phyloP scores from a whole-genome alignment of 1,140 invertebrate species.

The Drosophila hydei region DNA sequence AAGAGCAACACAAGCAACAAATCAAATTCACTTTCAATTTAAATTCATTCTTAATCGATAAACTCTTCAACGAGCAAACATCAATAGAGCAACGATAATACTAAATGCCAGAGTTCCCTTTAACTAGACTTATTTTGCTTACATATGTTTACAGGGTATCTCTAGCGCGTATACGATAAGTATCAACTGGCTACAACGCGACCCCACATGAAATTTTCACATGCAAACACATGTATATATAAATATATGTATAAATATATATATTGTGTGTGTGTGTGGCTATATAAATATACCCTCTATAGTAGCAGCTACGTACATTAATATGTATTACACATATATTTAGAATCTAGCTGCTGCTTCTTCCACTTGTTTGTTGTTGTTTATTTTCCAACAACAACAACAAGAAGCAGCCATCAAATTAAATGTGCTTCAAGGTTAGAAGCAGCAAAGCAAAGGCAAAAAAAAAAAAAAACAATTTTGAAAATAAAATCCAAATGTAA shows the following conservation, averaged over 20 bases:
- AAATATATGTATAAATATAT: slow-evolving; percentile 4
- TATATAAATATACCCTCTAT: slow-evolving; percentile 7
- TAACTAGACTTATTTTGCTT: too few species aligned
- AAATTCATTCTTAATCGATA: too few species aligned
- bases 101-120: too few species aligned
- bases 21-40: too few species aligned
- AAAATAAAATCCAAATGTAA: slow-evolving; percentile 36
- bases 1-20: too few species aligned
- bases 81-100: too few species aligned
- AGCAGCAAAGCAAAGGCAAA: slow-evolving; percentile 33
- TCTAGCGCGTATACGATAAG: too few species aligned
- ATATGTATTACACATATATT: slow-evolving; percentile 39
- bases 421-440: slow-evolving; percentile 78
- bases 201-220: slow-evolving; percentile 39
- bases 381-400: slow-evolving; percentile 49
- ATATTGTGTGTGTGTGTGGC: slow-evolving; percentile 3
- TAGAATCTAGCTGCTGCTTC: slow-evolving; percentile 39
- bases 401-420: slow-evolving; percentile 38
- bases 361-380: slow-evolving; percentile 32
- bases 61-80: too few species aligned
- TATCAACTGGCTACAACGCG: not conserved
- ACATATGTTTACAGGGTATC: not conserved
- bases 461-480: slow-evolving; percentile 32
- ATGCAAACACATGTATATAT: slow-evolving; percentile 2
- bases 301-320: slow-evolving; percentile 26